Evolutionary conservation across 2,888 invertebrate genomes (phyloP), one percentile per base, ranked within the genome.

Genomic region (Sycophila texana): DNA sequence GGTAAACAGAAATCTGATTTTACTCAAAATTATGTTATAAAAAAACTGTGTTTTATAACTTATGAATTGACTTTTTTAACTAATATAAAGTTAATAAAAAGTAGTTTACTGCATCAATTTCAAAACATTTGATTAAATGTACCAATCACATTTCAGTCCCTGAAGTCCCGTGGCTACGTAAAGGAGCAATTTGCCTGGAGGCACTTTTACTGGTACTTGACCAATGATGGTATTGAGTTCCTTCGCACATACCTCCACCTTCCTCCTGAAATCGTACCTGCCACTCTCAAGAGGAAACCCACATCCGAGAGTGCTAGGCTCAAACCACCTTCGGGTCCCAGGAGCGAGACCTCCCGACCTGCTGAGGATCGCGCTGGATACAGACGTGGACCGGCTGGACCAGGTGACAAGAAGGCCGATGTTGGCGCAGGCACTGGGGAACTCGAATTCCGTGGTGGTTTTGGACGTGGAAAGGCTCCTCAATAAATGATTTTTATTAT

Each of bases 111-210:
- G 7, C 7, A 39, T 10, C 10, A 10, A 39, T 39, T 39, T 39
- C 1, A 14, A 60, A 60, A 26, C 30, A 26, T 47, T 18, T 10
- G n/a, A 26, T 30, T 57, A 47, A 58, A 66, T 60, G 14, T 53
- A 14, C 12, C 7, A 60, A 51, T 60, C 1, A 26, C 1, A 61
- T 90, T 92, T 22, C 88, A 94, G 93, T 98, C 98, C 12, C 92
- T 99, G 85, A 98, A 98, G 92, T 99, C 99, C 4, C 94, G 96
- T 90, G 99, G 99, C 80, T 96, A 95, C 88, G 99, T 99, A n/a
- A 97, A 96, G 91, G 99, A 99, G 93, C 99, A 99, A 92, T 99
- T 99, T 91, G 99, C 99, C 4, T 99, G 99, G 99, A 95, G 99
- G 88, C 99, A 99, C 91, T 99, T 97, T 89, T 99, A 99, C 91